Evolutionary conservation across 1,140 invertebrate genomes (phyloP), one percentile per base, ranked within the genome.

Genomic region (Diorhabda elongata): DNA sequence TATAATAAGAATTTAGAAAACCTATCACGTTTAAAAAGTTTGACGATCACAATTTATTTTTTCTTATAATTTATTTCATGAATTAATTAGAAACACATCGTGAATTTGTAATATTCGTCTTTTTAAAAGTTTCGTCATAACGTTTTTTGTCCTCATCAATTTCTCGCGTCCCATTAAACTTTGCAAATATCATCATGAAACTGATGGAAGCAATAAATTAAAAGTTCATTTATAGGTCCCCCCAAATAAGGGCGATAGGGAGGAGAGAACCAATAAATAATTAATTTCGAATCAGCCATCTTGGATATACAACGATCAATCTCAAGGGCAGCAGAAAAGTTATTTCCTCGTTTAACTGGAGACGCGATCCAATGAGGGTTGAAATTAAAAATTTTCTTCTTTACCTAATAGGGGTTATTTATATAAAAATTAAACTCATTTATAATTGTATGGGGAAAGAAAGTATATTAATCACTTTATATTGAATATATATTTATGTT

Each of bases 381-480:
- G 47, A 52, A 52, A 52, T 52, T 52, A 52, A 52, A 52, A 52
- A 52, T 52, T 52, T 52, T 52, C 47, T 52, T 52, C 47, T 52
- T 52, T 52, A 26, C 47, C 47, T 8, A 52, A 52, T 52, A 52
- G 47, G 47, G 47, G 47, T 52, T 52, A 52, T 52, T 52, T 52
- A 52, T 52, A 52, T 52, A 52, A 52, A 52, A 52, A 52, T 52
- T 52, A 52, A 52, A 52, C 47, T 52, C 47, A 52, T 52, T 52
- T 52, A 52, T 52, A 52, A 52, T 52, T 52, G 47, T 52, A 52
- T 52, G 47, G 47, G 47, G 47, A 52, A 52, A 52, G 47, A 52
- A 52, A 26, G 6, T 52, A 8, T 52, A 52, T 52, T 52, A 52
- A 52, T 52, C 47, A 52, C 47, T n/a, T 52, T 52, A n/a, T 6